Evolutionary conservation across 2,113 vertebrate genomes (phyloP), one percentile per base, ranked within the genome.

Genomic region (Corythoichthys haematopterus): DNA sequence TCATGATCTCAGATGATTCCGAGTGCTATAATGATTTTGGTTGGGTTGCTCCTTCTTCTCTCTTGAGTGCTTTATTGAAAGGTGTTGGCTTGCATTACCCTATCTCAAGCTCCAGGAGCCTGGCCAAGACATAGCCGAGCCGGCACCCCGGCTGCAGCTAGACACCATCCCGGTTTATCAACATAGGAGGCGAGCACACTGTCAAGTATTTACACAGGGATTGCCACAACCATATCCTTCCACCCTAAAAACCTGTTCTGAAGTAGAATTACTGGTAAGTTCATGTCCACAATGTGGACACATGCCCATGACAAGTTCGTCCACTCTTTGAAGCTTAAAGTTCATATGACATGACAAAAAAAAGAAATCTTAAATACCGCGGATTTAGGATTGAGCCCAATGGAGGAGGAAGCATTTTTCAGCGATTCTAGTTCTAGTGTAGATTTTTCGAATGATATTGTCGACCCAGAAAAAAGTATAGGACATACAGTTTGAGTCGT

Each of bases 11-110:
- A 64, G 45, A 35, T 53, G n/a, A 65, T 56, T 38, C 65, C 68
- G 81, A 65, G 75, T 78, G 74, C 77, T 77, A 77, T 89, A 88
- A 90, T 91, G 89, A 90, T 91, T 90, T 88, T 90, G 85, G 87
- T 88, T 90, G 85, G 80, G 76, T 83, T 84, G 78, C 76, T 85
- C 69, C 74, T 89, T 89, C 87, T 87, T 86, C 86, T 88, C 88
- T 86, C 79, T 78, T 80, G 88, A 90, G 88, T 87, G 88, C 90
- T 86, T 91, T 88, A 88, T 79, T 90, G 82, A 83, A 82, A 87
- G 88, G 83, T 16, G 74, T 77, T 88, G 81, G 82, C 88, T 84
- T 84, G 85, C 86, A 80, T 76, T 66, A 48, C 77, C 83, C 75
- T 72, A 75, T 89, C 90, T 88, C 84, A 84, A 82, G 69, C 86